Conservation (phyloP, 2,888 invertebrate genomes). For the Limenitis camilla region DNA sequence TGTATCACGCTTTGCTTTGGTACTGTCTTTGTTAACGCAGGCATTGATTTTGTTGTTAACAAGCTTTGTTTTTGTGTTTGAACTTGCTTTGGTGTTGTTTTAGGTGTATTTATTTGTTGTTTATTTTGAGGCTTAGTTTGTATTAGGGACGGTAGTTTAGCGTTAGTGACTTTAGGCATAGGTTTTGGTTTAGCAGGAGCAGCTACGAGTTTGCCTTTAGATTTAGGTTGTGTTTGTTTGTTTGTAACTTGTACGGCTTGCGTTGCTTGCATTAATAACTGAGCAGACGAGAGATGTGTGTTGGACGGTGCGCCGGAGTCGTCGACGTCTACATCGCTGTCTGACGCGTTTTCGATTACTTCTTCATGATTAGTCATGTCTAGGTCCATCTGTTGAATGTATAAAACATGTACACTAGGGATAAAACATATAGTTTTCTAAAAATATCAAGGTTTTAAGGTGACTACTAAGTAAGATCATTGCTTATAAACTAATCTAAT, state of each 20-base stretch:
- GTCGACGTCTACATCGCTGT: conserved; percentile 66
- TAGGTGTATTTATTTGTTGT: conserved; percentile 10
- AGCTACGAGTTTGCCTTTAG: conserved; percentile 42
- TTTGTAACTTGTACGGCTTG: conserved; percentile 36
- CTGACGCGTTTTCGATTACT: conserved; percentile 49
- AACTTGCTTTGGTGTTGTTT: conserved; percentile 14
- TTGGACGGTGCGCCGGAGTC: conserved; percentile 40
- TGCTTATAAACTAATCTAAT: no score
- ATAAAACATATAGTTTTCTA: no score
- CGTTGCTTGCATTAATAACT: conserved; percentile 57
- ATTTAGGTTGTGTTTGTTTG: conserved; percentile 30
- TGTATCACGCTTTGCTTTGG: conserved; percentile 24
- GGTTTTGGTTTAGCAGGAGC: conserved; percentile 36
- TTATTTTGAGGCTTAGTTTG: conserved; percentile 29
- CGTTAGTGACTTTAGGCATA: conserved; percentile 11
- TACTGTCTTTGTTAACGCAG: conserved; percentile 14
- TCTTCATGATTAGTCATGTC: conserved; percentile 49
- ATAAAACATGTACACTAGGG: not conserved
- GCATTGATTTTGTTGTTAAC: conserved; percentile 21
- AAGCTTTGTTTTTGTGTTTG: conserved; percentile 15
- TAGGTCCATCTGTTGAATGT: conserved; percentile 46
- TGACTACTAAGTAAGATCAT: no score
- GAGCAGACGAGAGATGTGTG: conserved; percentile 52
- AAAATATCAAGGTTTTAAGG: no score
- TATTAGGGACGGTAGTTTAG: conserved; percentile 29